phyloP scores from a whole-genome alignment of 2,888 invertebrate genomes.

The Nymphalis polychloros region DNA sequence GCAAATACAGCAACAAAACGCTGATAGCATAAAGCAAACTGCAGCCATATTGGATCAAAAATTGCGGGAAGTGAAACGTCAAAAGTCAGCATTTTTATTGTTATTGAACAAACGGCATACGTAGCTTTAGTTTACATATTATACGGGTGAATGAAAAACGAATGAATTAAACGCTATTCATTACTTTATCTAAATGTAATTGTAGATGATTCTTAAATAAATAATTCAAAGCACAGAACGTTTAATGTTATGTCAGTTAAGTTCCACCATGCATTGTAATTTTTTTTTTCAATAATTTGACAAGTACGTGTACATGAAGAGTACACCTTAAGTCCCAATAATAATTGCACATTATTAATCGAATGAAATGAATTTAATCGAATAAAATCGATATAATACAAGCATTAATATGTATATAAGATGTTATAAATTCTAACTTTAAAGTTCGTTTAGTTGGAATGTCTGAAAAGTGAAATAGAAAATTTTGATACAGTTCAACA shows the following conservation, averaged over 20 bases:
- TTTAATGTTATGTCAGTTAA: no score
- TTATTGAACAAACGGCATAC: conserved; percentile 47
- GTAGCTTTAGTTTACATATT: conserved; percentile 43
- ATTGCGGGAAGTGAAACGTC: conserved; percentile 57
- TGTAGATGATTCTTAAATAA: background rate
- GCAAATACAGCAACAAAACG: conserved; percentile 63
- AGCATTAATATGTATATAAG: no score
- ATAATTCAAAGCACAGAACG: no score
- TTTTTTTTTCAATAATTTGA: background rate
- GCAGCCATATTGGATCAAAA: conserved; percentile 70
- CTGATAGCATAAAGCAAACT: conserved; percentile 64
- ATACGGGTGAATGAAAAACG: conserved; percentile 19
- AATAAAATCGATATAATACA: no score
- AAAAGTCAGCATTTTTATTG: conserved; percentile 66
- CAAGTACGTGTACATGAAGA: background rate
- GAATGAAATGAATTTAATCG: no score
- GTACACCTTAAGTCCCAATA: no score
- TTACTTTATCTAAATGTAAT: background rate
- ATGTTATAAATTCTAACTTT: no score
- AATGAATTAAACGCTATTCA: conserved; percentile 7
- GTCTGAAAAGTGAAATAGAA: no score
- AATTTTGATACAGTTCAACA: no score
- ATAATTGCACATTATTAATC: no score
- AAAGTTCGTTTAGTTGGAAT: no score
- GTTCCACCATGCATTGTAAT: no score